Evolutionary conservation across 2,888 invertebrate genomes (phyloP).

Genomic region (Phania funesta): DNA sequence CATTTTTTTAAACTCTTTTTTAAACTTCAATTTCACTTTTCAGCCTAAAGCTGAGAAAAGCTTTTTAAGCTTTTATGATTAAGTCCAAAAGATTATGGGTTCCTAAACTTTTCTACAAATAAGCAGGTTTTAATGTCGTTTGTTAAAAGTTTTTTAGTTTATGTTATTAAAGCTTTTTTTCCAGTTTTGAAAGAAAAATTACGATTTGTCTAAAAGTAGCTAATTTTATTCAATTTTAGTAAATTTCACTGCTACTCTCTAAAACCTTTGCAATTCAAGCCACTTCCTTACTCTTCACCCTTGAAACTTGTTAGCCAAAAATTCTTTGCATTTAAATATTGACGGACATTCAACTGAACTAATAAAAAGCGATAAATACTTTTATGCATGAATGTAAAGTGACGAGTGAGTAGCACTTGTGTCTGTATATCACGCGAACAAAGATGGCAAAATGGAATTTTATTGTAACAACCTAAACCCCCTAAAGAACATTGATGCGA

Average conservation of each 20-base stretch:
- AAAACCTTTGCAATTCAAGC: not conserved
- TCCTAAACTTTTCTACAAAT: too few species aligned
- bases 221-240: not conserved
- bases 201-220: too few species aligned
- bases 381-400: not conserved
- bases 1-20: too few species aligned
- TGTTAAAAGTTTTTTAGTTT: too few species aligned
- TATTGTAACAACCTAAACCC: constrained; percentile 53
- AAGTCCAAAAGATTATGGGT: too few species aligned
- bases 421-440: constrained; percentile 17
- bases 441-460: constrained; percentile 46
- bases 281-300: not conserved
- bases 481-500: constrained; percentile 54
- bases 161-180: too few species aligned
- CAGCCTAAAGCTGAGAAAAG: too few species aligned
- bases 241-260: not conserved
- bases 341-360: constrained; percentile 11
- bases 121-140: too few species aligned
- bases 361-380: not conserved
- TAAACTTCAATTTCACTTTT: too few species aligned
- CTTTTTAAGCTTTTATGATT: too few species aligned
- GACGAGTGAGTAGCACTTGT: too few species aligned
- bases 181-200: too few species aligned
- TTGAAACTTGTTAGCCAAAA: not conserved
- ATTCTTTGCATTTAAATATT: constrained; percentile 21